A percentile compares a stretch with the other conserved stretches of the same genome.
Conservation (phyloP, 2,113 vertebrate species). For the Oxyruncus cristatus region DNA sequence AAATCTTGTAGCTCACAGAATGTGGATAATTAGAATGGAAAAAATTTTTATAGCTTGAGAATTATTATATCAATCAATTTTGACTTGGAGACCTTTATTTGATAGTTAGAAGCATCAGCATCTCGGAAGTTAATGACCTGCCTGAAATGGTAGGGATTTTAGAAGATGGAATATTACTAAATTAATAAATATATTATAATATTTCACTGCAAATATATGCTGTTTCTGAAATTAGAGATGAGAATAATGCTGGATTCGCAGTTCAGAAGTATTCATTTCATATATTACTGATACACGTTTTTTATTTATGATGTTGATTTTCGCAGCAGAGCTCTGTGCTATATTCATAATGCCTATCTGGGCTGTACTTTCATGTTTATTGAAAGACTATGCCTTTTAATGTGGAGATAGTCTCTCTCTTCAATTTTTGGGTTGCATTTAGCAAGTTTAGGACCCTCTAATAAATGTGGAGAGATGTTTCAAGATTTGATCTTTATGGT, state of each 20-base stretch:
- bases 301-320: background rate
- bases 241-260: background rate
- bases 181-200: background rate
- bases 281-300: rapidly evolving
- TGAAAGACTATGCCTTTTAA: background rate
- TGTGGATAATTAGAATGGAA: background rate
- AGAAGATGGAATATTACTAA: background rate
- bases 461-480: background rate
- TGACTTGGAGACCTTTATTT: background rate
- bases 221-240: background rate
- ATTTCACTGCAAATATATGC: background rate
- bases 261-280: background rate
- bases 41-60: background rate
- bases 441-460: background rate
- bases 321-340: background rate
- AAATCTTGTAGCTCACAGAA: background rate
- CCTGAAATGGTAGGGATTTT: background rate
- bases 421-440: background rate
- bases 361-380: background rate
- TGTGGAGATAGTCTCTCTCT: background rate
- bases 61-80: background rate
- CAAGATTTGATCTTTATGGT: background rate
- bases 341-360: background rate
- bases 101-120: background rate
- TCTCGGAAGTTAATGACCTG: background rate